These are phyloP conservation scores for Brienomyrus longianalis DNA, from an alignment of 2,113 vertebrate species.

Conservation along the genomic window DNA sequence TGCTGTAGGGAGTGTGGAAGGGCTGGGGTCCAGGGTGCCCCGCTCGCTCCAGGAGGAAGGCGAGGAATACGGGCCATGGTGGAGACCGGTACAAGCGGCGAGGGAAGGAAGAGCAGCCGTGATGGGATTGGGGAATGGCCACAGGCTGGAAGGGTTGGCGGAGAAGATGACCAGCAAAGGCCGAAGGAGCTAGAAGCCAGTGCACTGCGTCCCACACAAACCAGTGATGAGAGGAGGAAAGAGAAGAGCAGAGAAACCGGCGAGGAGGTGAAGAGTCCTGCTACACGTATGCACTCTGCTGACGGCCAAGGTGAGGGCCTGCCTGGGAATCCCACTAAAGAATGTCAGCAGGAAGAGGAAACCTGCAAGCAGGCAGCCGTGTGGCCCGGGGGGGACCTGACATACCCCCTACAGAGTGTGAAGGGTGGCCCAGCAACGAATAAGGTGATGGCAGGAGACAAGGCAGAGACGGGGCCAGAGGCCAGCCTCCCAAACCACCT, in stretches of 20 bases:
- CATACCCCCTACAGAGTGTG: background rate
- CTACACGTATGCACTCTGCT: background rate
- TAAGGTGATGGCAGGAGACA: background rate
- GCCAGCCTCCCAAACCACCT: slow-evolving; percentile 27
- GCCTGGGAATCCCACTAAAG: background rate
- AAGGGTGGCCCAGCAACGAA: background rate
- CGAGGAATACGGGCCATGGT: slow-evolving; percentile 44
- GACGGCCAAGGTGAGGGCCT: background rate
- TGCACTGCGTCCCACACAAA: background rate
- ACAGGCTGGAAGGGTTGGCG: background rate
- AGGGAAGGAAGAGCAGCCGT: background rate
- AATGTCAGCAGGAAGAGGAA: background rate
- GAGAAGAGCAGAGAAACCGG: background rate
- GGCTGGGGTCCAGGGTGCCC: background rate
- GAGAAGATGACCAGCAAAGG: background rate
- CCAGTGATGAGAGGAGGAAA: background rate
- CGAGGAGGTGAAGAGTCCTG: background rate
- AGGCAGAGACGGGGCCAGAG: background rate
- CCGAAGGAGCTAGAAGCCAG: background rate
- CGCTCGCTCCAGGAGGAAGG: slow-evolving; percentile 31
- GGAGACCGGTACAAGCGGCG: slow-evolving; percentile 31
- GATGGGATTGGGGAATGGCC: background rate
- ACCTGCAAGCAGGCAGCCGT: background rate
- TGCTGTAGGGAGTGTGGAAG: slow-evolving; percentile 8
- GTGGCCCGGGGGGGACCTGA: background rate